These are phyloP conservation scores for Apodemus agrarius DNA, from an alignment of 2,797 vertebrate genomes.

Conservation along the genomic window DNA sequence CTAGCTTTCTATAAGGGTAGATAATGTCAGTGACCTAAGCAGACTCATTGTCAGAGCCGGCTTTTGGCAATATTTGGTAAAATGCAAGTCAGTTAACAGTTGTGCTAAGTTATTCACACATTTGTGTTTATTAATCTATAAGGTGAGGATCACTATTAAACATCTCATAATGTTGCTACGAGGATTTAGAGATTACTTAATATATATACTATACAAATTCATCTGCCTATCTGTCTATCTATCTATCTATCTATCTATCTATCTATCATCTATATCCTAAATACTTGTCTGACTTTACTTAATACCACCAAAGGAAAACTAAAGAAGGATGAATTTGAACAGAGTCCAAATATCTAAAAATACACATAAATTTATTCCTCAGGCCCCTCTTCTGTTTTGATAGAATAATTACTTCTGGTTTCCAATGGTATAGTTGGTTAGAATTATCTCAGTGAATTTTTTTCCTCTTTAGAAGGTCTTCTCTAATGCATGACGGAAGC, in stretches of 20 bases:
- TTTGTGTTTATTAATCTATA: background rate
- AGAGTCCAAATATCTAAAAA: background rate
- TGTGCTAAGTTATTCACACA: background rate
- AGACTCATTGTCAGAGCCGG: background rate
- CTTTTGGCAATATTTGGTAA: background rate
- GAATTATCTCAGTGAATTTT: background rate
- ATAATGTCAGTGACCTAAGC: background rate
- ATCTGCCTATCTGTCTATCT: background rate
- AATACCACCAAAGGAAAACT: background rate
- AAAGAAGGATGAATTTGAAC: background rate
- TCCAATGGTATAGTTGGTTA: background rate
- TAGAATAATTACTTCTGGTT: background rate
- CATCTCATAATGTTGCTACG: background rate
- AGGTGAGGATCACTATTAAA: background rate
- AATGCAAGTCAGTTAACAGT: background rate
- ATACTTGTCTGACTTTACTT: background rate
- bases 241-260: background rate
- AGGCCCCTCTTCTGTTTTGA: background rate
- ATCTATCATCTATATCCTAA: background rate
- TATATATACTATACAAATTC: background rate
- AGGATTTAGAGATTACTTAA: background rate
- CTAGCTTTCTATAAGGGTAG: background rate
- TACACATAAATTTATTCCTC: background rate
- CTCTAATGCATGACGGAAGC: background rate
- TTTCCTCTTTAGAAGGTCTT: background rate